Base-by-base conservation (phyloP, 2,797 vertebrate species). In the Melanitta fusca region DNA sequence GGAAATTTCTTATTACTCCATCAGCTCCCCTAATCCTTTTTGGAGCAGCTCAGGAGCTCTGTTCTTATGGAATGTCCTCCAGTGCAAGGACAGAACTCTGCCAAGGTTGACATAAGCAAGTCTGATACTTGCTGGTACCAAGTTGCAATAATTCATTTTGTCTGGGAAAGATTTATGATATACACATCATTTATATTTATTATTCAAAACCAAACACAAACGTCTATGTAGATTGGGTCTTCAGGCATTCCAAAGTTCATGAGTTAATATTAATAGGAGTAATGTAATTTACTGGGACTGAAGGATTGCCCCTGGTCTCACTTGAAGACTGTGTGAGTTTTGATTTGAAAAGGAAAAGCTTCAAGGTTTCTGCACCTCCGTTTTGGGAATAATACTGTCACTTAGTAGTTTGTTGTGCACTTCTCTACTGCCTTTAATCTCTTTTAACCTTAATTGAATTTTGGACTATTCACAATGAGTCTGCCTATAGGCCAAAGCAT, bases 21-120 rank as follows among this genome's bases (percentile, higher is more conserved):
- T 62, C n/a, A 36, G 16, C 88, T 95, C 65, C 91, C 32, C 43
- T 90, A 53, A 93, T 85, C 32, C 53, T 87, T 92, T 92, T 82
- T 85, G 72, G 30, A 13, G n/a, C 58, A 88, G 51, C 75, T 85
- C 85, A 82, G n/a, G 72, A 91, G 30, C 38, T 78, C 85, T 16
- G 19, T 77, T 62, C 41, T 34, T 32, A 14, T 10, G 74, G 68
- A 91, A 69, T 0, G 2, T 91, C 54, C 90, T 74, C 47, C 65
- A 88, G 82, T 21, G 7, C 38, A 85, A 71, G 75, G 24, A 61
- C 41, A 39, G 69, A 92, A 22, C 4, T 1, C 43, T 77, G 61
- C 16, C 34, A 73, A 2, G 4, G 38, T 36, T 83, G 88, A 22
- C 43, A 73, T n/a, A 80, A 61, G 28, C 87, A 47, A 57, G 61